Conservation (phyloP, 2,888 invertebrate species). For the Phyllotreta striolata region DNA sequence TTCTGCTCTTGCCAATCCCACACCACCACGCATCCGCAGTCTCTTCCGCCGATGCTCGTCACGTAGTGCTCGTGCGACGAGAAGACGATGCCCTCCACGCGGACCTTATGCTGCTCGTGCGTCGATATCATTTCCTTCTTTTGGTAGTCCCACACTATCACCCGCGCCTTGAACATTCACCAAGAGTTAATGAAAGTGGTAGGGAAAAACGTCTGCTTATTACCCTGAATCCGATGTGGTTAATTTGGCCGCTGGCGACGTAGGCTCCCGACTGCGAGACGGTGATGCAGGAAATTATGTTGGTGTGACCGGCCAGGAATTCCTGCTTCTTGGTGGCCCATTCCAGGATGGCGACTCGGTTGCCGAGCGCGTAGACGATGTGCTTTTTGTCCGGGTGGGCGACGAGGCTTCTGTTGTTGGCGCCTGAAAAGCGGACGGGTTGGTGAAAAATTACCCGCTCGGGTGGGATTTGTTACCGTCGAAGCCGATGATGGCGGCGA, state of each 20-base stretch:
- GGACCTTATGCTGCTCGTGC: slow-evolving; percentile 81
- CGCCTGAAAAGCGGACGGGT: slow-evolving; percentile 50
- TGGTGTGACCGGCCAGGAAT: slow-evolving; percentile 82
- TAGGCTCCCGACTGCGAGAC: slow-evolving; percentile 79
- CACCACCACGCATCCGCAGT: slow-evolving; percentile 87
- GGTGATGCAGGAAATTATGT: slow-evolving; percentile 79
- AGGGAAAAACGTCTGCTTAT: neutral
- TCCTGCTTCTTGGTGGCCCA: slow-evolving; percentile 74
- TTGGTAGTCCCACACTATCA: slow-evolving; percentile 88
- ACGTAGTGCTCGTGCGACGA: slow-evolving; percentile 82
- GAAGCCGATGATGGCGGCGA: too few species aligned
- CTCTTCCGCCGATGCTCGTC: slow-evolving; percentile 78
- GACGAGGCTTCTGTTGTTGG: slow-evolving; percentile 67
- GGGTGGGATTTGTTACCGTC: too few species aligned
- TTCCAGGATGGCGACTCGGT: slow-evolving; percentile 77
- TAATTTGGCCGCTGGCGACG: slow-evolving; percentile 89
- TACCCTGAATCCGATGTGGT: slow-evolving; percentile 90
- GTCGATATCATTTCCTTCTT: slow-evolving; percentile 69
- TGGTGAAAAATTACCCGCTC: too few species aligned
- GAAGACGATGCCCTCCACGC: slow-evolving; percentile 86
- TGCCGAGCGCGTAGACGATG: slow-evolving; percentile 80
- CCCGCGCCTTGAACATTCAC: slow-evolving; percentile 66
- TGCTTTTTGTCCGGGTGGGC: slow-evolving; percentile 77
- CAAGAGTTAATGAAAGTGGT: slow-evolving; percentile 23
- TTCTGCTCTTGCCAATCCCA: slow-evolving; percentile 73